Base-by-base conservation (phyloP, 2,797 vertebrate genomes). In the Siniperca scherzeri region DNA sequence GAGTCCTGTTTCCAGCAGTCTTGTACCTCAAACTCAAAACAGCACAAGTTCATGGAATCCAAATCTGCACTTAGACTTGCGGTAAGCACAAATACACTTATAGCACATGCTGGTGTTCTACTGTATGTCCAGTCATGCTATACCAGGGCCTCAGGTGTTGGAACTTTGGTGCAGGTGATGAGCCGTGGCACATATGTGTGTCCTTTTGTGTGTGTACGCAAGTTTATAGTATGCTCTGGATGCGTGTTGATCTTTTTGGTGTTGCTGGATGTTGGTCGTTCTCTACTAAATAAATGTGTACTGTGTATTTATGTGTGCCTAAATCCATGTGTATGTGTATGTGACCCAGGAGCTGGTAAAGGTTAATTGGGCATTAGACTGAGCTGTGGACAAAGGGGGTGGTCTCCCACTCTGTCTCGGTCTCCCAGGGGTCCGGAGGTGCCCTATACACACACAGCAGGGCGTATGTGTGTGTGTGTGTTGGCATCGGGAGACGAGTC, bases 311-410 rank as follows among this genome's bases (percentile, higher is more conserved):
- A 22, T 77, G 60, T 38, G 53, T 78, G 78, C 36, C 33, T 70
- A 40, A 61, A 65, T 7, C 67, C 30, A 16, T 85, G 61, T 50
- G 16, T 33, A 19, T 38, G 2, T 60, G 27, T 61, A 36, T 64
- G 77, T 61, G 88, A 84, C 87, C 84, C 84, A 87, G 68, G 87
- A 81, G 77, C 88, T 91, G 84, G 84, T 91, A 95, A 96, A 96
- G 96, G 96, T 96, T 96, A 96, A 96, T 96, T 96, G 95, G 95
- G 95, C 89, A 94, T 96, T 95, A 96, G 89, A 89, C 85, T 88
- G 89, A 88, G 91, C 82, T 91, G 87, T 90, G 85, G 90, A 87
- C 82, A 33, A 83, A 84, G 91, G 86, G 88, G 93, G 89, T 74
- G 89, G 90, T 89, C 90, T 91, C 84, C 84, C 80, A 77, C 86